These are phyloP conservation scores for Acipenser oxyrinchus DNA, from an alignment of 2,797 vertebrate genomes.

Conservation along the genomic window DNA sequence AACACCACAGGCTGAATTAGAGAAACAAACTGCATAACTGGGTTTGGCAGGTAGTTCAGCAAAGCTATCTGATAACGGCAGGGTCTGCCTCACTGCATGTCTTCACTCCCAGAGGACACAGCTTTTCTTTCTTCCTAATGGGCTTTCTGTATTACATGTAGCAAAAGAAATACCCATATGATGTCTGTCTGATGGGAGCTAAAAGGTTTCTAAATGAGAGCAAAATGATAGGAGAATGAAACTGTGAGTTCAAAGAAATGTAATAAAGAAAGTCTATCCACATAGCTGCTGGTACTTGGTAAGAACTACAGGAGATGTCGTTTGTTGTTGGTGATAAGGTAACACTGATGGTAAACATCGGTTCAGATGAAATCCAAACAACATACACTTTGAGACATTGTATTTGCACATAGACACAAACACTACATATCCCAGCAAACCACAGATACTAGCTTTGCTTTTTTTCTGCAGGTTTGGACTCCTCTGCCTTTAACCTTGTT, in stretches of 20 bases:
- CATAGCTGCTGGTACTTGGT: not conserved
- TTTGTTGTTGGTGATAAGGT: not conserved
- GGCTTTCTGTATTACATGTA: conserved; percentile 23
- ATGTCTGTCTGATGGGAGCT: conserved; percentile 16
- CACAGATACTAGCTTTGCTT: too few species aligned
- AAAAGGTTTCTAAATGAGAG: conserved; percentile 28
- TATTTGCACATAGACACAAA: not conserved
- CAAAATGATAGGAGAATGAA: not conserved
- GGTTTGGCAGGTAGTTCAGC: conserved; percentile 13
- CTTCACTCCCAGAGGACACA: conserved; percentile 20
- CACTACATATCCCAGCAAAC: not conserved
- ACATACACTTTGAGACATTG: not conserved
- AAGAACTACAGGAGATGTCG: not conserved
- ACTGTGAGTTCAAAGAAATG: not conserved
- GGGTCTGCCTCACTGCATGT: conserved; percentile 15
- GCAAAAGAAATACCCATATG: conserved; percentile 21
- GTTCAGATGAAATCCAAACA: not conserved
- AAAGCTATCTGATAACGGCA: conserved; percentile 19
- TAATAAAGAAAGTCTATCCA: not conserved
- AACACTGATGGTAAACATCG: not conserved
- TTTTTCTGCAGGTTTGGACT: too few species aligned
- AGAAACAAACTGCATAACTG: conserved; percentile 2
- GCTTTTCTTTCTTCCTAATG: conserved; percentile 26
- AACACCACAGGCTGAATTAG: not conserved
- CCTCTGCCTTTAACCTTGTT: too few species aligned